Evolutionary conservation across 2,797 vertebrate genomes (phyloP), one percentile per base, ranked within the genome.

Genomic region (Acanthiza pusilla): DNA sequence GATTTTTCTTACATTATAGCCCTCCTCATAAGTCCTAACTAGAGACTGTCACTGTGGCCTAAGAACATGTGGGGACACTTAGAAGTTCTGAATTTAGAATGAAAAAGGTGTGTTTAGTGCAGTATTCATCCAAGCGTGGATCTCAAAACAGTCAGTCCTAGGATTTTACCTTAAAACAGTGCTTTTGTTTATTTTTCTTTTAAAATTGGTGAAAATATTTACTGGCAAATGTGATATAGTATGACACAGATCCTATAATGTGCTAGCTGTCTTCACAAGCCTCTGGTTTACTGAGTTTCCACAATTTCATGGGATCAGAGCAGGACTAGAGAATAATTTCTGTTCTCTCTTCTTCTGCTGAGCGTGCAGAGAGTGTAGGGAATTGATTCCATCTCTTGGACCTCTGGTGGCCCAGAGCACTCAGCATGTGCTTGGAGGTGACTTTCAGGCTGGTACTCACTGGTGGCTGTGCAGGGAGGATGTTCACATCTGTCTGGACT

Each of bases 1-100:
- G 92, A 96, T 96, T 95, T 95, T 94, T 88, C 62, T 93, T 81
- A 74, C 47, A 65, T 90, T 82, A 81, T 60, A 90, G 32, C 14
- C 16, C 14, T 90, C 27, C 60, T 79, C 72, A 36, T 79, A 94
- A 93, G 36, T 93, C 67, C 30, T 85, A 76, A 86, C 71, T 65
- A 90, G 13, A 73, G 34, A 53, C 43, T 57, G 47, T 73, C 53
- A 40, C 40, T 71, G 62, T 85, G 77, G 57, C 40, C 85, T 66
- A 65, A 76, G 74, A 87, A 83, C 21, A 53, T 1, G 25, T n/a
- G 9, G 43, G 21, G 27, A 51, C 32, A 38, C 30, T 53, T 76
- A 38, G 11, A 20, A 30, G 10, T 58, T 36, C 21, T 88, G 86
- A 79, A 85, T 68, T 70, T n/a, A 68, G 30, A 70, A 40, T 65